Evolutionary conservation across 1,140 invertebrate species (phyloP).

Genomic region (Camponotus pennsylvanicus): DNA sequence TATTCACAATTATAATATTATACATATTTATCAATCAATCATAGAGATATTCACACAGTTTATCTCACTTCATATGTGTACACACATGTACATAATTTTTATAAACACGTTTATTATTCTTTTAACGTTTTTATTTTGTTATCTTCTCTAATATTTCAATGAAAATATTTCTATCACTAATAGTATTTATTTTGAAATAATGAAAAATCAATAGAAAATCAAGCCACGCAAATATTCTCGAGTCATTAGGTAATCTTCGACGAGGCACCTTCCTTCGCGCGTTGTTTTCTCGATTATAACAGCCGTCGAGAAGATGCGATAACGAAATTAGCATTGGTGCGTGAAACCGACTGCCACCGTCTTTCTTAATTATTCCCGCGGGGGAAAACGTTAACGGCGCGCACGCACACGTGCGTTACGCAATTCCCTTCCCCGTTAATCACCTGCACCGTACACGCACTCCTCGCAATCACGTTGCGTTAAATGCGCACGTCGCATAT

Average conservation of each 20-base stretch:
- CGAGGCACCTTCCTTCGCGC: not conserved
- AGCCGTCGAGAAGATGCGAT: conserved; percentile 10
- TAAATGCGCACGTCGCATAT: not conserved
- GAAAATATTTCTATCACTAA: not conserved
- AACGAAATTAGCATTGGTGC: conserved; percentile 55
- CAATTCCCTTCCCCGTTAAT: conserved; percentile 54
- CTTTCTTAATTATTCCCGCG: not conserved
- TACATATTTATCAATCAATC: no score
- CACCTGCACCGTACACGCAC: conserved; percentile 53
- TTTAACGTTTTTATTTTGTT: no score
- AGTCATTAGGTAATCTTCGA: not conserved
- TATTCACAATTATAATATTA: not conserved
- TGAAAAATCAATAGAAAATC: not conserved
- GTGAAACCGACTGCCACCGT: conserved; percentile 21
- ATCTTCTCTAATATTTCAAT: not conserved
- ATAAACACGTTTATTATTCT: no score
- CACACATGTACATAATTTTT: no score
- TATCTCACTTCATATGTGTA: no score
- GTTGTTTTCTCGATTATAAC: conserved; percentile 21
- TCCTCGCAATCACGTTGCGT: conserved; percentile 19
- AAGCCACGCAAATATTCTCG: not conserved
- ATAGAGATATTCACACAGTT: no score
- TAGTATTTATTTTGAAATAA: not conserved
- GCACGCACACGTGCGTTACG: conserved; percentile 44
- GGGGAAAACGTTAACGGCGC: conserved; percentile 36